Evolutionary conservation across 1,140 invertebrate species (phyloP), one percentile per base, ranked within the genome.

Genomic region (Brachionus paranguensis): DNA sequence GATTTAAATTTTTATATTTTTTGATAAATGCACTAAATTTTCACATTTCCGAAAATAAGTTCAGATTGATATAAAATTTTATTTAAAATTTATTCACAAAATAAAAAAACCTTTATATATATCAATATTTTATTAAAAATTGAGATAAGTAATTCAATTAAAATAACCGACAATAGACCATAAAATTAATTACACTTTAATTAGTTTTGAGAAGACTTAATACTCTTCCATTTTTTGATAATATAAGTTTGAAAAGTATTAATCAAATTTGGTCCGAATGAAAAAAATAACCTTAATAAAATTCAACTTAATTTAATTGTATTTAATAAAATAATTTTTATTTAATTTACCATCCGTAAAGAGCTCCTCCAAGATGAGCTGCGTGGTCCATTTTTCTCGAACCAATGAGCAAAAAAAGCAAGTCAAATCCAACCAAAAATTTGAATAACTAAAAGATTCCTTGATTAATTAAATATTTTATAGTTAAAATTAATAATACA

Each of bases 371-470:
- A 33, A 81, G 41, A 47, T 81, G 78, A 33, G 78, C 78, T 14
- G 78, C 78, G 64, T 81, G 53, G 45, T 81, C 78, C 53, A 81
- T 45, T 68, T 45, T 81, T 81, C 55, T 68, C 12, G 64, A 81
- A 0, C 78, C 53, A 6, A 45, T 68, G 0, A 64, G 10, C 24
- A 81, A 64, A 27, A 60, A 64, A 17, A n/a, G 14, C 4, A 81
- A 47, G n/a, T 81, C 78, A 47, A 81, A 81, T 3, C 10, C n/a
- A 41, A 81, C 53, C 20, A 81, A 47, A 17, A 37, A 17, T 43
- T 43, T 81, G 7, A 81, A 64, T 10, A 81, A 47, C 78, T 81
- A 33, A 64, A 50, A 29, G 20, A 68, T 12, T 24, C 3, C 60
- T 81, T 7, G 33, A 37, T 37, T 37, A 37, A 68, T 24, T 6